A percentile compares a stretch with the other conserved stretches of the same genome.
These are phyloP conservation scores for Agrochola lota DNA, from an alignment of 2,888 invertebrate species.

Conservation along the genomic window DNA sequence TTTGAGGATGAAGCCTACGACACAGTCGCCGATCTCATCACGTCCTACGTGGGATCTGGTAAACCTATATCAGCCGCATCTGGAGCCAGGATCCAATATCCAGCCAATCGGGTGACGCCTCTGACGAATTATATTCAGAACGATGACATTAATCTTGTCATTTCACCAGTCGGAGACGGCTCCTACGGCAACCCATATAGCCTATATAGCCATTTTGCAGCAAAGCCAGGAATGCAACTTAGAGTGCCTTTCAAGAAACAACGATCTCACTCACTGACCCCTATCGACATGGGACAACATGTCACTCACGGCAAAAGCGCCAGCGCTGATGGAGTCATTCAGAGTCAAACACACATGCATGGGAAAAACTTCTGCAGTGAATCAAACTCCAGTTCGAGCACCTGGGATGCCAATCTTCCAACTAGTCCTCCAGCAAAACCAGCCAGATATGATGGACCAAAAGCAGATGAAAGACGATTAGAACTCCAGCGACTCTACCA, in stretches of 20 bases:
- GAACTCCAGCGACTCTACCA: constrained; percentile 93
- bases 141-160: constrained; percentile 80
- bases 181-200: constrained; percentile 87
- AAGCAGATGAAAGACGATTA: constrained; percentile 91
- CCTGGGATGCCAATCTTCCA: constrained; percentile 89
- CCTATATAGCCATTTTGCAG: constrained; percentile 87
- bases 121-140: constrained; percentile 92
- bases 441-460: constrained; percentile 89
- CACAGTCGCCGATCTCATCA: constrained; percentile 97
- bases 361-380: constrained; percentile 86
- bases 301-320: constrained; percentile 91
- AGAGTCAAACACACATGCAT: constrained; percentile 85
- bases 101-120: constrained; percentile 95
- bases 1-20: constrained; percentile 98
- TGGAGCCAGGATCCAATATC: constrained; percentile 96
- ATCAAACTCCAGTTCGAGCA: constrained; percentile 87
- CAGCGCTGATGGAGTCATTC: constrained; percentile 93
- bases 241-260: constrained; percentile 89
- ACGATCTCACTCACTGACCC: constrained; percentile 95
- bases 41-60: constrained; percentile 97
- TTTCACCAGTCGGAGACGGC: constrained; percentile 81
- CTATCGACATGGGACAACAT: constrained; percentile 89
- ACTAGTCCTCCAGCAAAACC: constrained; percentile 92
- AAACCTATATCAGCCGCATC: constrained; percentile 97
- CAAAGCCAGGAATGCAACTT: constrained; percentile 84